These are phyloP conservation scores for Halcyon smyrnensis DNA, from an alignment of 2,797 vertebrate genomes.

Conservation along the genomic window DNA sequence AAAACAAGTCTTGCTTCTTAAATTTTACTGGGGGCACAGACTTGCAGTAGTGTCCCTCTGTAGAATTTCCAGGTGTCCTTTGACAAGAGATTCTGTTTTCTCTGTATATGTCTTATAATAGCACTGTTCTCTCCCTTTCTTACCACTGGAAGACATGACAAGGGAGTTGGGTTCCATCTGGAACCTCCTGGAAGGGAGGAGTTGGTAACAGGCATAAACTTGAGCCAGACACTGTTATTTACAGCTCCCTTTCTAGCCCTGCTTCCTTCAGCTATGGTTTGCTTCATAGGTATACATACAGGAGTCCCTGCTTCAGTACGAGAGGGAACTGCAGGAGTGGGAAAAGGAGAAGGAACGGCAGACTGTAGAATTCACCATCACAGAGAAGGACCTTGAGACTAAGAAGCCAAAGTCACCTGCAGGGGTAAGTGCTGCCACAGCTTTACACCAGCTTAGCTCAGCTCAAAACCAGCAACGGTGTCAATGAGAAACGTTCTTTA, in stretches of 20 bases:
- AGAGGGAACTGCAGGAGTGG: slow-evolving; percentile 79
- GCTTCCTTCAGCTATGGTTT: not conserved
- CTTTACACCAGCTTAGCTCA: not conserved
- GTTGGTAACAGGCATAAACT: not conserved
- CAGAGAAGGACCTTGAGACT: slow-evolving; percentile 71
- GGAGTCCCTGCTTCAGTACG: slow-evolving; percentile 76
- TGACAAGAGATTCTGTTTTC: not conserved
- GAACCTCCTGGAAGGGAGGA: not conserved
- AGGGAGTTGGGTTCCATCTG: not conserved
- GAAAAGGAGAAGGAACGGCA: slow-evolving; percentile 80
- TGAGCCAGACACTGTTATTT: not conserved
- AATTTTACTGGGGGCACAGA: not conserved
- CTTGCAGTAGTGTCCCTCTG: not conserved
- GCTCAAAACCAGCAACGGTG: not conserved
- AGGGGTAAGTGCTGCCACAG: slow-evolving; percentile 18
- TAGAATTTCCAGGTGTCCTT: not conserved
- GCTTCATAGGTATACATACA: slow-evolving; percentile 80
- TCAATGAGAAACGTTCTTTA: not conserved
- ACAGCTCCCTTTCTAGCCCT: not conserved
- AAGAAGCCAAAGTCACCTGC: not conserved
- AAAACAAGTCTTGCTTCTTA: not conserved
- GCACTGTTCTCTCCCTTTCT: not conserved
- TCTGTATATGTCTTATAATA: not conserved
- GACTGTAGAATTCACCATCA: slow-evolving; percentile 87
- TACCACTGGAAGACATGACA: not conserved